Base-by-base conservation (phyloP, 1,140 invertebrate genomes). In the Luehdorfia chinensis region DNA sequence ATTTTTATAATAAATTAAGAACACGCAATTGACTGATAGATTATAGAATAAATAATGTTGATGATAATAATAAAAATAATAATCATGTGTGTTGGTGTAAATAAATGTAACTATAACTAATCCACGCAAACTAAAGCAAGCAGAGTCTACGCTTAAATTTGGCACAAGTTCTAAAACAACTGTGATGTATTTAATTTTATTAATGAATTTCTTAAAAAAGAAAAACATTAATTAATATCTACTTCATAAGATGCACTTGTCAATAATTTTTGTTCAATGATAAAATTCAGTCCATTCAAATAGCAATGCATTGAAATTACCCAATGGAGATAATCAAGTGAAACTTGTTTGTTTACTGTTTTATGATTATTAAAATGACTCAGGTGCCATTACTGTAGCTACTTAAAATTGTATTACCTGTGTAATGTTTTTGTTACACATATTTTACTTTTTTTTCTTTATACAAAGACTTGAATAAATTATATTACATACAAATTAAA, bases 81-180 rank as follows among this genome's bases (percentile, higher is more conserved):
- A 13, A 28, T 39, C 21, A 37, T 39, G 36, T 25, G 41, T 53
- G 45, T 52, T 54, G 43, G 52, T 53, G 47, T 62, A 62, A 53
- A 61, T 61, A 64, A 41, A 43, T 30, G 27, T 16, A 43, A 16
- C 14, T 30, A 28, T n/a, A 27, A 23, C 23, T 41, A 28, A 43
- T 27, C 25, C 39, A 43, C n/a, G 15, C 13, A 37, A 28, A 30
- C 21, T 41, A 30, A 28, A 43, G 9, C 37, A 27, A 45, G 52
- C 44, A 54, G 53, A 28, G 48, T 50, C 50, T 51, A 41, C 55
- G 49, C 50, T 45, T 51, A 51, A 43, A 64, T 64, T 62, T 65
- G 67, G 70, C 70, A 74, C 68, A 76, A 74, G 53, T 61, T 27
- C 59, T 56, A 43, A 56, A 56, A 58, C 41, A 72, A 62, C 73